Evolutionary conservation across 2,113 vertebrate genomes (phyloP).

Genomic region (Mormoops blainvillei): DNA sequence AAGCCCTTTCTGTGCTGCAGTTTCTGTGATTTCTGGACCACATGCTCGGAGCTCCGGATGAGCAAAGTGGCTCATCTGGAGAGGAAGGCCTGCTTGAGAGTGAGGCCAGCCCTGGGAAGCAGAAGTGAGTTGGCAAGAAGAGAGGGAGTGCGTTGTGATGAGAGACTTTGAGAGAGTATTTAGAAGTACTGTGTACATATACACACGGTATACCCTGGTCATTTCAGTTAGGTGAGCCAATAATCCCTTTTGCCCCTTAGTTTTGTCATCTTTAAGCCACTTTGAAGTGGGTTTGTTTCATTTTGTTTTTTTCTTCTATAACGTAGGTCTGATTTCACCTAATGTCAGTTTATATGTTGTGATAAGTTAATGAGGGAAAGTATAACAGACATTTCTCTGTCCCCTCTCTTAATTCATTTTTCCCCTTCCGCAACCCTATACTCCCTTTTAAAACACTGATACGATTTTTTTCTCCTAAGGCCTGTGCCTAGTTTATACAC

Average conservation of each 20-base stretch:
- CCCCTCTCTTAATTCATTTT: not conserved
- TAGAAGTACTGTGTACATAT: rapidly evolving
- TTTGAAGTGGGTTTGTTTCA: not conserved
- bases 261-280: not conserved
- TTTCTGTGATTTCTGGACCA: not conserved
- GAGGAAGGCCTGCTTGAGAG: not conserved
- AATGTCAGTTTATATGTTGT: not conserved
- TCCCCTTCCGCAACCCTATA: not conserved
- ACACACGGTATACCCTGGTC: too few species aligned
- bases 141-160: not conserved
- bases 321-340: not conserved
- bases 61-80: too few species aligned
- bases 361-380: not conserved
- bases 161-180: not conserved
- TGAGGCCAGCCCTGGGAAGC: not conserved
- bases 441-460: not conserved
- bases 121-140: not conserved
- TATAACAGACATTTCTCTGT: not conserved
- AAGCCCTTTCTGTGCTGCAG: not conserved
- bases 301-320: not conserved
- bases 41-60: rapidly evolving
- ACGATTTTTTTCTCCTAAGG: not conserved
- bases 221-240: not conserved
- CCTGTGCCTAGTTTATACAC: not conserved
- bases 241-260: not conserved